Conservation (phyloP, 2,113 vertebrate genomes). For the Labeo catla region DNA sequence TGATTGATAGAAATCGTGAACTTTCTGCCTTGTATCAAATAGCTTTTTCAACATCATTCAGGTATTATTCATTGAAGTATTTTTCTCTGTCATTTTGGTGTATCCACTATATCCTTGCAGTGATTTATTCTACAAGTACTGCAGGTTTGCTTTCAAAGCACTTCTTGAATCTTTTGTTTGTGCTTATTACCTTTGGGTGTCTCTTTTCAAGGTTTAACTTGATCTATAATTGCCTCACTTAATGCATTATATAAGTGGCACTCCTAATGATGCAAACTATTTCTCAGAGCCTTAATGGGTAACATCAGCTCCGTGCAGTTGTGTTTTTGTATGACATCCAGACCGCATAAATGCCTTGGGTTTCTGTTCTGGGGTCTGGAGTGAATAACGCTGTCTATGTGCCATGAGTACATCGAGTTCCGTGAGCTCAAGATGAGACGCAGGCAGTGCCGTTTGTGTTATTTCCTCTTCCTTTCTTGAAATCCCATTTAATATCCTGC, state of each 20-base stretch:
- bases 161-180: not conserved
- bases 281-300: slow-evolving; percentile 30
- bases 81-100: not conserved
- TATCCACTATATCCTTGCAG: not conserved
- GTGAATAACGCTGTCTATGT: slow-evolving; percentile 25
- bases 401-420: slow-evolving; percentile 33
- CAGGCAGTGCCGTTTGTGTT: slow-evolving; percentile 24
- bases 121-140: not conserved
- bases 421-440: slow-evolving; percentile 3
- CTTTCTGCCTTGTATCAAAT: not conserved
- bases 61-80: not conserved
- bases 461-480: slow-evolving; percentile 47
- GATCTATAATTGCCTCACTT: not conserved
- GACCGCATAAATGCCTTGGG: slow-evolving; percentile 38
- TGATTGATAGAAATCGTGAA: not conserved
- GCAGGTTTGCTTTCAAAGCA: not conserved
- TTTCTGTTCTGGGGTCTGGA: slow-evolving; percentile 37
- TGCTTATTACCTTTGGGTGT: slow-evolving; percentile 9
- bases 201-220: not conserved
- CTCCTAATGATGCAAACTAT: slow-evolving; percentile 2
- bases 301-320: slow-evolving; percentile 1
- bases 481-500: slow-evolving; percentile 46
- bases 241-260: slow-evolving; percentile 1
- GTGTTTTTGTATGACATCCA: slow-evolving; percentile 32
- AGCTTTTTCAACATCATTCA: not conserved